Evolutionary conservation across 2,797 vertebrate genomes (phyloP), one percentile per base, ranked within the genome.

Genomic region (Pteronotus mesoamericanus): DNA sequence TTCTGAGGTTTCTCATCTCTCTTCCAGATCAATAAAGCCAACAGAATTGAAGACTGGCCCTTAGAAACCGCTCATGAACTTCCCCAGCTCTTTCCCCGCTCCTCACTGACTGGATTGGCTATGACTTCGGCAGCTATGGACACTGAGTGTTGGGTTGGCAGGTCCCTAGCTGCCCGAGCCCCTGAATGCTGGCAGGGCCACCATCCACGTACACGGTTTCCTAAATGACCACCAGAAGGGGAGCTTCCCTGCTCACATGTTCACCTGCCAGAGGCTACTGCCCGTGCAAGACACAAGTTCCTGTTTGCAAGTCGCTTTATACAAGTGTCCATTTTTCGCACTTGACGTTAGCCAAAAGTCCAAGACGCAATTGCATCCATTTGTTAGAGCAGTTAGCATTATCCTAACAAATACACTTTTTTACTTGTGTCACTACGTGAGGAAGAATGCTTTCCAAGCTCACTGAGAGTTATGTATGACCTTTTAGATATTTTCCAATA

Each of bases 401-500:
- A 85, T 15, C 37, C 51, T 86, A 85, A 91, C 39, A 86, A 79
- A 89, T 26, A 57, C 8, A 82, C 4, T 64, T 51, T 89, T 53
- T 69, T 79, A 19, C 26, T 53, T 10, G 16, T 32, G 74, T 37
- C 18, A 57, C 46, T 48, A 68, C 53, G 2, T 61, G 10, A 29
- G 32, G 8, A 11, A 55, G 32, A 78, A 88, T n/a, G 29, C 29
- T 90, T 83, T 32, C n/a, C n/a, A 57, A 75, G 55, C 37, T 87
- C 57, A 72, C 46, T 46, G 79, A 94, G 46, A 69, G 21, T 64
- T 94, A 37, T 4, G 1, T 7, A 18, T 32, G 53, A 94, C 42
- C 53, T 93, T 93, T 92, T 22, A 66, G 75, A 19, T 89, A 8
- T 72, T 96, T 89, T 88, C 46, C 34, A 97, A 32, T 75, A 94